Evolutionary conservation across 1,140 invertebrate genomes (phyloP).

Genomic region (Aleiodes sp.): DNA sequence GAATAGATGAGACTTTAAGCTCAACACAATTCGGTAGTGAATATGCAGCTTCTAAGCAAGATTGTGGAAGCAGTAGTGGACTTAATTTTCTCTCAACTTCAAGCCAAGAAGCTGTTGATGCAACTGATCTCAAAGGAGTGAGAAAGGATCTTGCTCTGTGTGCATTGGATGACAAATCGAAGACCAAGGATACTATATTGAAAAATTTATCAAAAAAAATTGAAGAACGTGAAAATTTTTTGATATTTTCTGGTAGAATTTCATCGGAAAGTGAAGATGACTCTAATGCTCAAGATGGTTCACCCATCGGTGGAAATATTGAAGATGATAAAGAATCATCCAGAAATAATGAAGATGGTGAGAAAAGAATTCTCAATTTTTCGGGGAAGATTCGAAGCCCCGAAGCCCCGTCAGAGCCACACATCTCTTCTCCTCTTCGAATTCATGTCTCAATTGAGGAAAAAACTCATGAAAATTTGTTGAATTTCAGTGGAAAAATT

Average conservation of each 20-base stretch:
- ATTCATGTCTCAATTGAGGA: not conserved
- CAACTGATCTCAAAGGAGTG: constrained; percentile 21
- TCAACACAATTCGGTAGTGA: constrained; percentile 35
- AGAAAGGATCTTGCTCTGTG: not conserved
- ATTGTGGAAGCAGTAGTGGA: not conserved
- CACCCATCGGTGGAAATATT: not conserved
- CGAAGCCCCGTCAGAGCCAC: not conserved
- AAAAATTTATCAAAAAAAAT: not conserved
- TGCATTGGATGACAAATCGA: not conserved
- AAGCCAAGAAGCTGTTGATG: constrained; percentile 32
- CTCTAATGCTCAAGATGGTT: constrained; percentile 30
- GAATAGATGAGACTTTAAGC: constrained; percentile 16
- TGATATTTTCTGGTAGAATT: constrained; percentile 26
- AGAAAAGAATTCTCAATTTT: constrained; percentile 21
- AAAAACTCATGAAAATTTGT: not conserved
- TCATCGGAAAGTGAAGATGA: constrained; percentile 33
- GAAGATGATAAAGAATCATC: not conserved
- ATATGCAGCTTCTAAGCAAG: constrained; percentile 26
- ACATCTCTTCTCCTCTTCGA: not conserved
- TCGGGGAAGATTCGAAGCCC: constrained; percentile 26
- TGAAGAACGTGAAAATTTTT: constrained; percentile 12
- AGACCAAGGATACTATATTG: not conserved
- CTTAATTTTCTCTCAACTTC: constrained; percentile 27
- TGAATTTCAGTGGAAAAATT: constrained; percentile 22
- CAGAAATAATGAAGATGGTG: not conserved